Evolutionary conservation across 2,113 vertebrate genomes (phyloP), one percentile per base, ranked within the genome.

Genomic region (Tursiops truncatus): DNA sequence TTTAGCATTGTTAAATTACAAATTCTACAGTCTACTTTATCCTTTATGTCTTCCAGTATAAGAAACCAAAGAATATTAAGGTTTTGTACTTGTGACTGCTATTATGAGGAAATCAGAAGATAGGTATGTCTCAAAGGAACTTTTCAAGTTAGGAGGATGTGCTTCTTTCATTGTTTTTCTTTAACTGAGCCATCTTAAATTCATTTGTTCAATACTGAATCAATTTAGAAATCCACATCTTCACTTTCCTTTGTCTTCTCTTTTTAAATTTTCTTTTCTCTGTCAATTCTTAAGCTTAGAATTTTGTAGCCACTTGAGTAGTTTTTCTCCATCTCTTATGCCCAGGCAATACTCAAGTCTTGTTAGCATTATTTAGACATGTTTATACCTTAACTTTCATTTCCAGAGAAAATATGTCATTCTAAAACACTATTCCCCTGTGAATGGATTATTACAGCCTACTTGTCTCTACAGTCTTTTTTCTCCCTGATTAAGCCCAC

Each of bases 401-500:
- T 92, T 36, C 17, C 77, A 84, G 25, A 68, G 68, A 71, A 83
- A 89, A 73, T 44, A 58, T 4, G 5, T 80, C 38, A 25, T 90
- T 93, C 62, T 83, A 84, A 93, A 96, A 73, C 31, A 20, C 1
- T 68, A 47, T 88, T 68, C 31, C n/a, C 12, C 5, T 62, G 1
- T 93, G 47, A 68, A 23, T 83, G 47, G n/a, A 62, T 88, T 68
- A 80, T 50, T 79, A 53, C 7, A 87, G 12, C 1, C 70, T 91
- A 86, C 33, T 65, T 36, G 7, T 82, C n/a, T 76, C 67, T 65
- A 53, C 4, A 81, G 36, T 47, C 33, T 56, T 18, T 88, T 95
- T 94, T 63, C 71, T 87, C 56, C n/a, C 26, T 83, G 28, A 92
- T 91, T 93, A 71, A 97, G 10, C 21, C 31, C 70, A 94, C 18